Evolutionary conservation across 1,140 invertebrate genomes (phyloP).

Genomic region (Drosophila ogumai): DNA sequence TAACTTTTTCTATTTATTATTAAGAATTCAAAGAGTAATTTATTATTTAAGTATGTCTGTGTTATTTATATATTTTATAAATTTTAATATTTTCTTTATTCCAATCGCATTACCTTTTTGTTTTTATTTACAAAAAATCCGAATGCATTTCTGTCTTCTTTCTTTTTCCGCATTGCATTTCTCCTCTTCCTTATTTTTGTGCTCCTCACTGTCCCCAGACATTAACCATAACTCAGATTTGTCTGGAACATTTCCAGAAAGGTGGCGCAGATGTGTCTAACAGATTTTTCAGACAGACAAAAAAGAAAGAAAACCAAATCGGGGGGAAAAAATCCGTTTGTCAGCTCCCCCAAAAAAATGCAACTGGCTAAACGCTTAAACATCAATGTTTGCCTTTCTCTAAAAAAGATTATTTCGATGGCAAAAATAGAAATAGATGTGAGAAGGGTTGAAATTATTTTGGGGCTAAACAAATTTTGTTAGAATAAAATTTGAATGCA

Average conservation of each 20-base stretch:
- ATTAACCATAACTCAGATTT: slow-evolving; percentile 20
- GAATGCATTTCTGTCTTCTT: background rate
- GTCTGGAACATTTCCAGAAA: slow-evolving; percentile 23
- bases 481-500: slow-evolving; percentile 46
- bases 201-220: slow-evolving; percentile 11
- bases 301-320: slow-evolving; percentile 6
- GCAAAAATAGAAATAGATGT: background rate
- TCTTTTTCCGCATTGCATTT: background rate
- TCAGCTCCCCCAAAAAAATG: background rate
- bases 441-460: slow-evolving; percentile 6
- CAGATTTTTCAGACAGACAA: slow-evolving; percentile 30
- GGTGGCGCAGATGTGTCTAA: slow-evolving; percentile 18
- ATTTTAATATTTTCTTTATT: no score
- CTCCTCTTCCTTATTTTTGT: background rate
- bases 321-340: background rate
- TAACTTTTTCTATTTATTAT: background rate
- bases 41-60: background rate
- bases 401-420: background rate
- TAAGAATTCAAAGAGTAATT: background rate
- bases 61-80: background rate
- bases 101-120: background rate
- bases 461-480: background rate
- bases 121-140: background rate
- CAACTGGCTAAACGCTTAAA: background rate
- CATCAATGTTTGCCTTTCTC: background rate